Conservation (phyloP, 2,797 vertebrate species). For the Spea hammondii region DNA sequence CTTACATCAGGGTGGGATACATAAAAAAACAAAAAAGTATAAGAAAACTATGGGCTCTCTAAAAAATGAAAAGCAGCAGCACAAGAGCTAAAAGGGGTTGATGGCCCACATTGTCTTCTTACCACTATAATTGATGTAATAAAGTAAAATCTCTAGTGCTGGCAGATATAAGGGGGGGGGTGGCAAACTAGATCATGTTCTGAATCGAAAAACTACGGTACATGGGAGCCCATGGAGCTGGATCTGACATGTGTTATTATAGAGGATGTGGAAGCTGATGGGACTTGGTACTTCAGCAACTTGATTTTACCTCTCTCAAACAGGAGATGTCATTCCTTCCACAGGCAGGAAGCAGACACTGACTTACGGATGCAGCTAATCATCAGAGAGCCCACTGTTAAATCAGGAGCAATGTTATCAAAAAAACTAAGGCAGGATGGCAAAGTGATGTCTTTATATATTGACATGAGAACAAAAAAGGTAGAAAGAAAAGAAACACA, state of each 20-base stretch:
- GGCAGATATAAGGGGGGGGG: neutral
- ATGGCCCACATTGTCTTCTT: slow-evolving; percentile 1
- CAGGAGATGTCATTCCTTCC: slow-evolving; percentile 10
- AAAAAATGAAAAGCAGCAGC: neutral
- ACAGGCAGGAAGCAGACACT: neutral
- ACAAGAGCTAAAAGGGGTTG: neutral
- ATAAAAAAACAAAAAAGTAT: neutral
- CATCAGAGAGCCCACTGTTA: slow-evolving; percentile 20
- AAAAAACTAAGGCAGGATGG: slow-evolving; percentile 7
- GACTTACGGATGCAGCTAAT: slow-evolving; percentile 3
- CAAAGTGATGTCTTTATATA: slow-evolving; percentile 8
- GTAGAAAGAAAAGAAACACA: slow-evolving; percentile 27
- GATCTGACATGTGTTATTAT: slow-evolving; percentile 2
- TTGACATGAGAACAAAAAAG: slow-evolving; percentile 22
- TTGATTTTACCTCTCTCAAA: neutral
- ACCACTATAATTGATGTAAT: neutral
- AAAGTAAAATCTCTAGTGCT: neutral
- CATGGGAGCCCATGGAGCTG: slow-evolving; percentile 2
- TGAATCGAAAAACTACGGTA: neutral
- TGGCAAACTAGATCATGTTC: neutral
- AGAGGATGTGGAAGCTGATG: neutral
- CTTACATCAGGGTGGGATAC: neutral
- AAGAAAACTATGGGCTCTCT: slow-evolving; percentile 5
- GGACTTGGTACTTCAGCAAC: neutral
- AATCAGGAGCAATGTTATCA: slow-evolving; percentile 14